Evolutionary conservation across 2,797 vertebrate species (phyloP).

Genomic region (Pangasius mekongensis): DNA sequence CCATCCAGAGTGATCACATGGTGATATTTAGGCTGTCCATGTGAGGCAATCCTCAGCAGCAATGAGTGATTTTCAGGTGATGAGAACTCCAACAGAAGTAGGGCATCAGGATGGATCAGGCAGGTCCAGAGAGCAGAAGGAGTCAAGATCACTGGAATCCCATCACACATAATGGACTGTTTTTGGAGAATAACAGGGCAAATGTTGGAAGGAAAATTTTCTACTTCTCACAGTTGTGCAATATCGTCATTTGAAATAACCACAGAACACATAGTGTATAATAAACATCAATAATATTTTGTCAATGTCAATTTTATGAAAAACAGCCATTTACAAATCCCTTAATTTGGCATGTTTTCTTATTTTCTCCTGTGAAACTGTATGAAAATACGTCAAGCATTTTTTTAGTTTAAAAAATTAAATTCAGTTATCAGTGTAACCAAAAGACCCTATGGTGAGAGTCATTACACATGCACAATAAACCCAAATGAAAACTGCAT

Average conservation of each 20-base stretch:
- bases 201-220: neutral
- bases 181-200: neutral
- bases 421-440: neutral
- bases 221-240: neutral
- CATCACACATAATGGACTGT: neutral
- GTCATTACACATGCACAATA: neutral
- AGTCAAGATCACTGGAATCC: neutral
- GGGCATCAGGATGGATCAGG: neutral
- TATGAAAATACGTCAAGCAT: neutral
- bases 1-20: neutral
- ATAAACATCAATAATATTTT: neutral
- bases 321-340: neutral
- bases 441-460: neutral
- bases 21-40: neutral
- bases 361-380: neutral
- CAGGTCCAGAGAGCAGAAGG: neutral
- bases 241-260: neutral
- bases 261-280: neutral
- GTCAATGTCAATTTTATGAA: neutral
- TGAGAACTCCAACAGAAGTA: neutral
- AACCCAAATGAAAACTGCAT: neutral
- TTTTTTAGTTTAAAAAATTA: neutral
- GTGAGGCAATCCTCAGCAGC: neutral
- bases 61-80: neutral
- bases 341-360: neutral